Conservation (phyloP, 2,888 invertebrate species). For the Drosophila prolongata region DNA sequence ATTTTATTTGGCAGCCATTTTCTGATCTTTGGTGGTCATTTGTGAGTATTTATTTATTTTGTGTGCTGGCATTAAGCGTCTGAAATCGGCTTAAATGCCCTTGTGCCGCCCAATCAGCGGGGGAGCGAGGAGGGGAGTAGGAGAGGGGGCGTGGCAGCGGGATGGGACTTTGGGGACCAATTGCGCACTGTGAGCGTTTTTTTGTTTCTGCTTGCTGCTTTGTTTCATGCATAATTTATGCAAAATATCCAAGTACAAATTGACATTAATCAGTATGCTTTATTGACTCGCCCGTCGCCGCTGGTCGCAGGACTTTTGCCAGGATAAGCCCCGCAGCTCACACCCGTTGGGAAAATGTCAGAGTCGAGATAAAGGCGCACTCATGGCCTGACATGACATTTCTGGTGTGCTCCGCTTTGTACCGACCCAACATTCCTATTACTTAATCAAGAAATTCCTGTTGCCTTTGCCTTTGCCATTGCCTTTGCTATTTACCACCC, state of each 20-base stretch:
- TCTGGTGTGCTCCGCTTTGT: conserved; percentile 18
- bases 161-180: conserved; percentile 20
- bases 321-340: conserved; percentile 7
- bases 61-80: conserved; percentile 48
- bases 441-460: conserved; percentile 79
- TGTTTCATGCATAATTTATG: conserved; percentile 73
- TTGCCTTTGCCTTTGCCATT: conserved; percentile 15
- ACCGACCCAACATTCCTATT: conserved; percentile 61
- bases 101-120: conserved; percentile 19
- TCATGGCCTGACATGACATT: conserved; percentile 46
- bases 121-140: too few species aligned
- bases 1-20: background rate
- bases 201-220: conserved; percentile 46
- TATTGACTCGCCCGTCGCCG: conserved; percentile 60
- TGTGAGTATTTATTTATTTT: background rate
- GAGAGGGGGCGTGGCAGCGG: conserved; percentile 7
- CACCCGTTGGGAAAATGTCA: conserved; percentile 6
- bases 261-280: conserved; percentile 73
- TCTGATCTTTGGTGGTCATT: background rate
- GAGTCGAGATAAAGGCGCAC: conserved; percentile 21
- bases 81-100: conserved; percentile 70
- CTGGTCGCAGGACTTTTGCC: conserved; percentile 1
- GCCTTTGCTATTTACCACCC: conserved; percentile 5
- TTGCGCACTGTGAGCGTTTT: conserved; percentile 18
- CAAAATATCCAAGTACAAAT: conserved; percentile 62